These are phyloP conservation scores for Phyllotreta cruciferae DNA, from an alignment of 2,888 invertebrate species.

Conservation along the genomic window DNA sequence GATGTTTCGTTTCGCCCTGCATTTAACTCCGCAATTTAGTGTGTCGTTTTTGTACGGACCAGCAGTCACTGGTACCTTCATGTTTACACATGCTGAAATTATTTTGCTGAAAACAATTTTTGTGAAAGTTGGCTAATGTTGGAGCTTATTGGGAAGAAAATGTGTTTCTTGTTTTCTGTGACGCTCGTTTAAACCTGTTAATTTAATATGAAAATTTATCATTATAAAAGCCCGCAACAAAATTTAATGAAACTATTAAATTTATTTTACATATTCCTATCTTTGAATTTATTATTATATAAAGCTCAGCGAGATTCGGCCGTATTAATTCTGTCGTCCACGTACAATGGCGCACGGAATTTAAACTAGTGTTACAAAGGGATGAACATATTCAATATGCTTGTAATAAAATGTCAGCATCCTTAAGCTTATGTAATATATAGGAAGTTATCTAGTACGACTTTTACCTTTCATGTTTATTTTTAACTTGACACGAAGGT, in stretches of 20 bases:
- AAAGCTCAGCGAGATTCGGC: conserved; percentile 6
- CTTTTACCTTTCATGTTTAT: conserved; percentile 12
- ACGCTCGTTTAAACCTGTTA: too few species aligned
- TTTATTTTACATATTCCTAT: conserved; percentile 3
- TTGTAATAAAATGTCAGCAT: conserved; percentile 15
- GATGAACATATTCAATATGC: conserved; percentile 15
- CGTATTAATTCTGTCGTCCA: conserved; percentile 11
- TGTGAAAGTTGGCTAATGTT: too few species aligned
- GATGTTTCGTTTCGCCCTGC: background rate
- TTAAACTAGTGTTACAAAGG: conserved; percentile 9
- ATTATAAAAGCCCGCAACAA: too few species aligned
- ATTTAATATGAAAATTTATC: too few species aligned
- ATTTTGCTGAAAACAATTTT: too few species aligned
- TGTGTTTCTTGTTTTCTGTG: too few species aligned
- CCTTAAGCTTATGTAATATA: conserved; percentile 10
- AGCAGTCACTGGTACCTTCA: background rate
- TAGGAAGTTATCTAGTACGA: background rate
- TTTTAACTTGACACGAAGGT: background rate
- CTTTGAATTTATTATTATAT: conserved; percentile 11
- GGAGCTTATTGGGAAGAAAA: too few species aligned
- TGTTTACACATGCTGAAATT: too few species aligned
- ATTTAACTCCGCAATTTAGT: conserved; percentile 5
- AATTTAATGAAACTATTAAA: too few species aligned
- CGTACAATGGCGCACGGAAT: conserved; percentile 7
- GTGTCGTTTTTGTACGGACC: conserved; percentile 1